Base-by-base conservation (phyloP, 2,888 invertebrate genomes). In the Agriotes lineatus region DNA sequence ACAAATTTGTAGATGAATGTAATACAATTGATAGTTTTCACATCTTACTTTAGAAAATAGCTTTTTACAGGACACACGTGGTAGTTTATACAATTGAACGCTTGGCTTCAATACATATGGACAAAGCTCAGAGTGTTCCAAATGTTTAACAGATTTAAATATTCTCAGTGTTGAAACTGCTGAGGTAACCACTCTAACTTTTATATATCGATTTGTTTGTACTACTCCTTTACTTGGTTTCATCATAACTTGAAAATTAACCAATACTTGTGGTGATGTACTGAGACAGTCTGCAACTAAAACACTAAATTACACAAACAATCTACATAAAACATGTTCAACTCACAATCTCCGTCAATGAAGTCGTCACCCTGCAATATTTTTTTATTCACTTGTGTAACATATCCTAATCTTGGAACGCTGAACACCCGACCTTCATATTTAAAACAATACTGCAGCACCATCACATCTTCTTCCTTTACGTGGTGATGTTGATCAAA, bases 141-240 rank as follows among this genome's bases (percentile, higher is more conserved):
- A 79, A 75, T 87, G 86, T 69, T 89, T 88, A 72, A 93, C 85
- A 0, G 91, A 89, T 78, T 88, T 88, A 67, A 91, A 87, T 65
- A 89, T 82, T 67, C 88, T 86, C 67, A 91, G 80, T 70, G 88
- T 87, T 1, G 86, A 74, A 6, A 82, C 79, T 33, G 87, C 75
- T 67, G 85, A 84, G 6, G 79, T 77, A 2, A 85, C 75, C 7
- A 80, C 75, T 73, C 82, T 77, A 0, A 85, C 52, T 71, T 79
- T 76, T 18, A 79, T 74, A 14, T 81, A 68, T 63, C 77, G 75
- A 20, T 75, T 68, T 22, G 65, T 22, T 10, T 18, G n/a, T 3
- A 20, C 61, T 35, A 16, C 39, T 37, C 63, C 57, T n/a, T 42
- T 3, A n/a, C 42, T 33, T 14, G 44, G 33, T 48, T 68, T 63